Evolutionary conservation across 2,113 vertebrate species (phyloP), one percentile per base, ranked within the genome.

Genomic region (Pyxicephalus adspersus): DNA sequence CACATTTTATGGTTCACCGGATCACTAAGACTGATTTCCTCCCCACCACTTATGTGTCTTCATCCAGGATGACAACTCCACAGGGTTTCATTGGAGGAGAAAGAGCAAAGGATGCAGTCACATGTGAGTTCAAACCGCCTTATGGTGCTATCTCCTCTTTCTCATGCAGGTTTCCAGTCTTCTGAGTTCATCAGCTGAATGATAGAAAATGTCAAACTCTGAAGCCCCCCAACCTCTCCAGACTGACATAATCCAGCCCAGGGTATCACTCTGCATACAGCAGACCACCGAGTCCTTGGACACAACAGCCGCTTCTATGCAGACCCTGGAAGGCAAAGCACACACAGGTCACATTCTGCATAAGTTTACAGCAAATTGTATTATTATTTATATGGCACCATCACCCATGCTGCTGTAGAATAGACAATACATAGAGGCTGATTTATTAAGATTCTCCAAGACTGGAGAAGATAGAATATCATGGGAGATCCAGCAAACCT

Each of bases 161-260:
- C 95, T 88, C 85, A 93, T 89, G 86, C 92, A 93, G 71, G 85
- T 92, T 88, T 99, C 97, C 0, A 97, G 86, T 80, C 92, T 92
- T 31, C 93, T 89, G 84, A 98, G 91, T 84, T 96, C 95, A 86
- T 99, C 97, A 0, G 94, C 96, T 77, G 94, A 93, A 86, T 92
- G 94, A 94, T 98, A 97, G 94, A 99, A 98, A 87, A 95, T 57
- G 74, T 96, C 94, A 80, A 99, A 96, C 83, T 98, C 95, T 6
- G 83, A 85, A 87, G 89, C 73, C 11, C 96, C 95, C 97, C 97
- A 99, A 89, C 93, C 93, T 86, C 96, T 93, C 97, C 97, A 98
- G 88, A 96, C 95, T 84, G 95, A 94, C 87, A 99, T 93, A 90
- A 93, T 92, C 94, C 95, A 95, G 86, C 94, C 95, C 17, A 0